Conservation (phyloP, 2,797 vertebrate genomes). For the Pseudotriccus pelzelni region DNA sequence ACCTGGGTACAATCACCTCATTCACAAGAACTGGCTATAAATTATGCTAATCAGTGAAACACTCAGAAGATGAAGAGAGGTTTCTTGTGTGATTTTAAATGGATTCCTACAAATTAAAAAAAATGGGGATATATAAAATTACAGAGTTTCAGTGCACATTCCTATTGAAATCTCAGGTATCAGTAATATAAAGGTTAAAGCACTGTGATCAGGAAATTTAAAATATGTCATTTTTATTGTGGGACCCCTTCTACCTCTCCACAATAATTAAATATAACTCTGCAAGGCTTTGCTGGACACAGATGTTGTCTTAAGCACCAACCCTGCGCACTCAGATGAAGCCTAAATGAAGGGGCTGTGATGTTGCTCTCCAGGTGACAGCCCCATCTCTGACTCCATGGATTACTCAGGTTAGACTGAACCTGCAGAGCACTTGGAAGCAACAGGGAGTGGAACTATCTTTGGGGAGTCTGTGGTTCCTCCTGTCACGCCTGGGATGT, state of each 20-base stretch:
- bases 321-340: background rate
- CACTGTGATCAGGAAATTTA: background rate
- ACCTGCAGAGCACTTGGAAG: background rate
- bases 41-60: conserved; percentile 25
- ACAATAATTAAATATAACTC: background rate
- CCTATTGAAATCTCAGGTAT: background rate
- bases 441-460: background rate
- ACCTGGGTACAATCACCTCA: conserved; percentile 45
- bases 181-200: background rate
- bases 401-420: background rate
- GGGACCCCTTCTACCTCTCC: background rate
- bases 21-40: conserved; percentile 26
- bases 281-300: background rate
- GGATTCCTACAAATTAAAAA: conserved; percentile 9
- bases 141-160: background rate
- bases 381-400: background rate
- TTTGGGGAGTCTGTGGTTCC: background rate
- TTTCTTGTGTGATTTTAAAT: conserved; percentile 11
- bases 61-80: conserved; percentile 7
- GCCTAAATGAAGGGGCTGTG: background rate
- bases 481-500: background rate
- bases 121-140: background rate
- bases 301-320: background rate
- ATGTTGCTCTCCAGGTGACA: background rate
- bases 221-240: background rate